A percentile compares a stretch with the other conserved stretches of the same genome.
Evolutionary conservation across 2,113 vertebrate species (phyloP).

Genomic region (Collichthys lucidus): DNA sequence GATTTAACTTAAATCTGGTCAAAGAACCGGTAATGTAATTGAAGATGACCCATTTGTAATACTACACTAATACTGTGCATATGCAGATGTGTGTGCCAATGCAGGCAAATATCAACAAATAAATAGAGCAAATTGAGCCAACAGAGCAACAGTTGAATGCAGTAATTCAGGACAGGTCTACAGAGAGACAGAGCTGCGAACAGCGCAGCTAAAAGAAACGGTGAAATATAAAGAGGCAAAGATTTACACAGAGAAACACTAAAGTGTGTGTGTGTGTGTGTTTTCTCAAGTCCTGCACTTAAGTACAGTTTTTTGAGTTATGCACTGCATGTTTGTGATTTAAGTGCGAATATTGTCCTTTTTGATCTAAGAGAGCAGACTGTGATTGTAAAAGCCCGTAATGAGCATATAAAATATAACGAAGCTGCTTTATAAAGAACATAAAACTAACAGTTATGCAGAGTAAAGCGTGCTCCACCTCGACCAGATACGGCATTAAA

Average conservation of each 20-base stretch:
- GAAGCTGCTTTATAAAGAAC: background rate
- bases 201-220: slow-evolving; percentile 39
- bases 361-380: background rate
- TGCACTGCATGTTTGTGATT: background rate
- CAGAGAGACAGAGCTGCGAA: slow-evolving; percentile 51
- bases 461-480: background rate
- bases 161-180: slow-evolving; percentile 44
- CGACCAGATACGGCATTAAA: background rate
- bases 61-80: background rate
- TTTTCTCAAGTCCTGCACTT: background rate
- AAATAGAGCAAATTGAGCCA: slow-evolving; percentile 21
- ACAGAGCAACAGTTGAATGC: slow-evolving; percentile 32
- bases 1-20: background rate
- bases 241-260: slow-evolving; percentile 18
- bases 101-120: slow-evolving; percentile 25
- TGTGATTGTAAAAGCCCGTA: background rate
- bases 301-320: background rate
- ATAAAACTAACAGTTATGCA: background rate
- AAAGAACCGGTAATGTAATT: background rate
- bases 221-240: slow-evolving; percentile 1
- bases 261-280: slow-evolving; percentile 2
- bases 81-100: background rate
- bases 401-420: background rate
- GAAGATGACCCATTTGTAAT: background rate
- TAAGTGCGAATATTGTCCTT: background rate